These are phyloP conservation scores for Ranitomeya variabilis DNA, from an alignment of 2,113 vertebrate genomes.

Conservation along the genomic window DNA sequence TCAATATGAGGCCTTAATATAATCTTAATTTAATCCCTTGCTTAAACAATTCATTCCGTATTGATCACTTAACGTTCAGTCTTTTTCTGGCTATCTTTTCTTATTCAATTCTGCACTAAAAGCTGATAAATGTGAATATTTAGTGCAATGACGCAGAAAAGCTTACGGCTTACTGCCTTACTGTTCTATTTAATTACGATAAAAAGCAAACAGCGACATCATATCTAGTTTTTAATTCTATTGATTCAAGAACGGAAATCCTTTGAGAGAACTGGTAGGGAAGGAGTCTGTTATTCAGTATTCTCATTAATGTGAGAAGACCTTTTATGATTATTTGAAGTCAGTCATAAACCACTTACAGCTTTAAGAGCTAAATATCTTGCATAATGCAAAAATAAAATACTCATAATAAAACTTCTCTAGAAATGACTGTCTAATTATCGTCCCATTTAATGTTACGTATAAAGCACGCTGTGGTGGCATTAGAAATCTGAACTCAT, in stretches of 20 bases:
- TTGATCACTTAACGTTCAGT: too few species aligned
- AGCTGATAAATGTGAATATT: conserved; percentile 5
- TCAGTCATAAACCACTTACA: conserved; percentile 43
- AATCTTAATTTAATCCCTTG: too few species aligned
- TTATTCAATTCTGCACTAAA: not conserved
- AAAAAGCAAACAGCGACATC: not conserved
- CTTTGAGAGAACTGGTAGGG: not conserved
- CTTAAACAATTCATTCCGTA: too few species aligned
- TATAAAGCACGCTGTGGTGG: not conserved
- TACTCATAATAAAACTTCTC: not conserved
- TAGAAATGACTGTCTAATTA: not conserved
- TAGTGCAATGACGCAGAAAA: not conserved
- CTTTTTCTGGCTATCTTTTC: not conserved
- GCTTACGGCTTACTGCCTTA: not conserved
- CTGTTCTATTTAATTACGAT: not conserved
- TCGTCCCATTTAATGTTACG: not conserved
- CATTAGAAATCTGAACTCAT: not conserved
- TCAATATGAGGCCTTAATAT: too few species aligned
- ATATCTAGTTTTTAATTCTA: not conserved
- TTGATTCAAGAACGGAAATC: not conserved
- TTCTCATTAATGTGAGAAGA: conserved; percentile 27
- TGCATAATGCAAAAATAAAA: not conserved
- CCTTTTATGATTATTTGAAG: conserved; percentile 24
- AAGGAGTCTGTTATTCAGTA: not conserved
- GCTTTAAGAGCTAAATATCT: conserved; percentile 22